phyloP scores from a whole-genome alignment of 2,888 invertebrate genomes.

The Nomada ferruginata region DNA sequence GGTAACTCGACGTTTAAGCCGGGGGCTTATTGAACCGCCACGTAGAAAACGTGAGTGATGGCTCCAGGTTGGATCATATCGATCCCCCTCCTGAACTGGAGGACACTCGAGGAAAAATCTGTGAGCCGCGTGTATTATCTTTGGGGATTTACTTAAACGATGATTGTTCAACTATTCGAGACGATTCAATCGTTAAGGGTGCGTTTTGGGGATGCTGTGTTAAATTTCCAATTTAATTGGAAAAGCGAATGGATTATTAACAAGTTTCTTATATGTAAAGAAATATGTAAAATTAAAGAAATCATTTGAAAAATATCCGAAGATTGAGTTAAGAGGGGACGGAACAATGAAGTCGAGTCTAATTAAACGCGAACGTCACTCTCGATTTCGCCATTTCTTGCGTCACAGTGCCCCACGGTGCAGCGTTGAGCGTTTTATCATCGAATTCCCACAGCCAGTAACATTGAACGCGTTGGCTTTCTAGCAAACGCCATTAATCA shows the following conservation, averaged over 20 bases:
- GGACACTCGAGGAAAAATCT: slow-evolving; percentile 23
- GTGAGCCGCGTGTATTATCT: too few species aligned
- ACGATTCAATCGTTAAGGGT: too few species aligned
- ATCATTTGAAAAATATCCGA: too few species aligned
- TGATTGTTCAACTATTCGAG: too few species aligned
- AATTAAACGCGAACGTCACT: slow-evolving; percentile 25
- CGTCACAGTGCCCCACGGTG: not conserved
- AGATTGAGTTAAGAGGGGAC: not conserved
- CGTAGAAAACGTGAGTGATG: slow-evolving; percentile 78
- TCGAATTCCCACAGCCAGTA: slow-evolving; percentile 17
- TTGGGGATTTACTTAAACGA: too few species aligned
- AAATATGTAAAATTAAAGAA: too few species aligned
- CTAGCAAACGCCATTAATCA: slow-evolving; percentile 44
- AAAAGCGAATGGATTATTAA: too few species aligned
- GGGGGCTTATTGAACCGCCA: slow-evolving; percentile 69
- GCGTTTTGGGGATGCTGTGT: too few species aligned
- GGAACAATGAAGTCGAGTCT: not conserved
- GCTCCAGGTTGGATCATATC: slow-evolving; percentile 55
- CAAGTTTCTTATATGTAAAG: too few species aligned
- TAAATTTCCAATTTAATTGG: too few species aligned
- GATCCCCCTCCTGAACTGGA: slow-evolving; percentile 22
- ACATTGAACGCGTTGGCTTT: slow-evolving; percentile 8
- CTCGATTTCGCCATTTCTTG: not conserved
- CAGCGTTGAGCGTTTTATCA: slow-evolving; percentile 14
- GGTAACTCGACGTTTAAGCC: slow-evolving; percentile 65